Base-by-base conservation (phyloP, 1,140 invertebrate genomes). In the Trichomalopsis sarcophagae region DNA sequence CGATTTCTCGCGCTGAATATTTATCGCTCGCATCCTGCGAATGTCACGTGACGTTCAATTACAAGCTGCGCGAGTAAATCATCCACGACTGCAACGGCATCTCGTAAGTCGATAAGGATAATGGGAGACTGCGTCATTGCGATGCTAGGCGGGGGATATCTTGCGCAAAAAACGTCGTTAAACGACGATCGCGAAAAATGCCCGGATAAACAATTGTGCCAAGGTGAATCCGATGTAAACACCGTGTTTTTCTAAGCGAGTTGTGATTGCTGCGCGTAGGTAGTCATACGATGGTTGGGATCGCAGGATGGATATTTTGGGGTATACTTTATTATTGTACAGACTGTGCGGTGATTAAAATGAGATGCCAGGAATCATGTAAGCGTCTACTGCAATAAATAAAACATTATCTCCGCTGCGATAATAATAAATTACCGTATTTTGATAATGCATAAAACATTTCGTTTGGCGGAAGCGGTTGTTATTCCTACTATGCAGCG, bases 141-240 rank as follows among this genome's bases (percentile, higher is more conserved):
- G 23, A 62, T 62, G 55, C 3, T 55, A 5, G 2, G 13, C 17
- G 13, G 11, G 11, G 23, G 27, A 27, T 27, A 27, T 66, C 30
- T 82, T 76, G 73, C 73, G 81, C 14, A 82, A 82, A 82, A 82
- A 50, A 50, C 33, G 13, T 73, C 30, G 14, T 55, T 75, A 36
- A 73, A 36, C 71, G 71, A 74, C 7, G 17, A 62, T 62, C 27
- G 33, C 30, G 17, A 74, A 74, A 74, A 82, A 75, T 33, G 27
- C 33, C 47, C 47, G 50, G 71, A 82, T 75, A 75, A 75, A 14
- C 50, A 83, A 44, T n/a, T 11, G 50, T 83, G 55, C 81, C 74
- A 83, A 83, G 81, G 81, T 1, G 33, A 82, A 75, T 82, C 11
- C 14, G 33, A 76, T 50, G 36, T 33, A 77, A 68, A 44, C 47